These are phyloP conservation scores for Natrix natrix DNA, from an alignment of 2,797 vertebrate genomes.

Conservation along the genomic window DNA sequence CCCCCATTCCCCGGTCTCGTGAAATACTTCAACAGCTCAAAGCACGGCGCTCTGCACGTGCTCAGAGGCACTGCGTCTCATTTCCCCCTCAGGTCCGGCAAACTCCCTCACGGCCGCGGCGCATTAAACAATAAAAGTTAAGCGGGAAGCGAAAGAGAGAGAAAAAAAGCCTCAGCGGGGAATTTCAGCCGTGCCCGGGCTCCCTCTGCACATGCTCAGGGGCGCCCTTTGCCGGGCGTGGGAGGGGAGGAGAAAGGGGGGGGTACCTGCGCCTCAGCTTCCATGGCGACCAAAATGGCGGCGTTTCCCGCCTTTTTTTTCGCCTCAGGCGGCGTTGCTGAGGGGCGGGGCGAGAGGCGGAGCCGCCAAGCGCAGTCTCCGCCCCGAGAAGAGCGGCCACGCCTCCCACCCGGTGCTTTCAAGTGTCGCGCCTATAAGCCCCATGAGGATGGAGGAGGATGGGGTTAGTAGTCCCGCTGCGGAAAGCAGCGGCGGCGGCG, in stretches of 20 bases:
- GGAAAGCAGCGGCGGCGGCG: not conserved
- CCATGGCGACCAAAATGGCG: not conserved
- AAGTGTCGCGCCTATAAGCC: not conserved
- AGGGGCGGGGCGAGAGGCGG: not conserved
- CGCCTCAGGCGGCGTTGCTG: not conserved
- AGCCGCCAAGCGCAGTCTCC: not conserved
- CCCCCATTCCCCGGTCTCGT: not conserved
- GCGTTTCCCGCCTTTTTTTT: conserved; percentile 20
- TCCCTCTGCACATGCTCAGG: not conserved
- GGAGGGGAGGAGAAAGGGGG: no score
- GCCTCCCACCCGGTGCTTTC: not conserved
- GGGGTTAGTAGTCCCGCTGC: no score
- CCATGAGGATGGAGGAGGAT: not conserved
- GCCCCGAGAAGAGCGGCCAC: no score
- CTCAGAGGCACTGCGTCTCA: not conserved
- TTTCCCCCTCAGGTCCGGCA: no score
- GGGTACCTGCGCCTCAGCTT: not conserved
- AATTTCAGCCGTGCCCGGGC: not conserved
- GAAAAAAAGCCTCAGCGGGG: not conserved
- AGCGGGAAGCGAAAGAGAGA: not conserved
- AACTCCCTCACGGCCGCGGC: not conserved
- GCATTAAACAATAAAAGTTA: not conserved
- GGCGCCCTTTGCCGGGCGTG: not conserved
- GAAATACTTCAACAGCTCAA: not conserved
- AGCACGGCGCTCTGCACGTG: not conserved